Evolutionary conservation across 2,113 vertebrate genomes (phyloP), one percentile per base, ranked within the genome.

Genomic region (Alligator sinensis): DNA sequence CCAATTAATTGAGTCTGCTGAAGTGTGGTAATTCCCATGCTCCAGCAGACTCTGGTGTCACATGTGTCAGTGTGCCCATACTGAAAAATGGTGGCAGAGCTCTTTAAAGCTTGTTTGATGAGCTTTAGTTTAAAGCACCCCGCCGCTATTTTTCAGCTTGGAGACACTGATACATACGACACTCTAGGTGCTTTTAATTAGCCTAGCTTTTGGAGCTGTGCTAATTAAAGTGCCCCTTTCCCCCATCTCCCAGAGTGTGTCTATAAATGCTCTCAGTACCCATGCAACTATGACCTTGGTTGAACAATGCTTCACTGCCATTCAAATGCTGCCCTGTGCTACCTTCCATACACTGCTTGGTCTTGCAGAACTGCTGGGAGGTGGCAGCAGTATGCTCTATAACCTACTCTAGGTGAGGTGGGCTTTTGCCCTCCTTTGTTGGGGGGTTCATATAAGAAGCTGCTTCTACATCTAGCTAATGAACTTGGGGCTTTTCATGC

Each of bases 351-450:
- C 30, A 9, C 68, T 21, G 21, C 19, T 21, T 72, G 30, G 68
- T 38, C 68, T 72, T 30, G 15, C 84, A 66, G 58, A 16, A 34
- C 68, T 72, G 68, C 28, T 16, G 47, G 14, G 54, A 3, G 55
- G 4, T 24, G 22, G 19, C 1, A 58, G 58, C 62, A 64, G 61
- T 25, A 22, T 62, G 61, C 5, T 47, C 47, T 47, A 60, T 62
- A 25, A 62, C 24, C 61, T 25, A 62, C 25, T 9, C 61, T 62
- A 62, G 24, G 21, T 62, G 21, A 62, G 21, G 21, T 72, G 68
- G 30, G 2, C 70, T 80, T 58, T 66, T 75, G n/a, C 54, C 0
- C 0, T 11, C 28, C 1, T 0, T n/a, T 18, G n/a, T 0, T 0
- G 72, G 9, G 28, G 21, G 59, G 27, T 13, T 17, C 78, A 25